Conservation (phyloP, 2,888 invertebrate genomes). For the Lasioglossum zephyrum region DNA sequence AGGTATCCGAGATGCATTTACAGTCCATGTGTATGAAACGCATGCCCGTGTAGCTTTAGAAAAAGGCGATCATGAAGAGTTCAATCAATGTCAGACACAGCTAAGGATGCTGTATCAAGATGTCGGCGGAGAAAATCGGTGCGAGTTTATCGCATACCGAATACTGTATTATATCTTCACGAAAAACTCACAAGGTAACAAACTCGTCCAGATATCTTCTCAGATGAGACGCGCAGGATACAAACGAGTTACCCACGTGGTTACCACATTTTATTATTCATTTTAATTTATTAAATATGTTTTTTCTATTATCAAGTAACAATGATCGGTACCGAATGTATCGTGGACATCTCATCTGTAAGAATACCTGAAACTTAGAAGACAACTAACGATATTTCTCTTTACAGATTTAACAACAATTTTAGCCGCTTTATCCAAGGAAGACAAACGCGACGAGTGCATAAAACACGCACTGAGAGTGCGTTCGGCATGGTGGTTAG, state of each 20-base stretch:
- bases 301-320: neutral
- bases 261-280: too few relatives aligned
- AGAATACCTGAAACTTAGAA: neutral
- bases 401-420: conserved; percentile 96
- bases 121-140: conserved; percentile 90
- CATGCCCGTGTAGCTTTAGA: conserved; percentile 99
- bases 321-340: neutral
- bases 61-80: conserved; percentile 99
- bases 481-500: conserved; percentile 96
- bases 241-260: neutral
- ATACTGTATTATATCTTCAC: conserved; percentile 99
- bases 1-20: conserved; percentile 96
- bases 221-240: neutral
- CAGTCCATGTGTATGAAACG: conserved; percentile 99
- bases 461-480: conserved; percentile 94
- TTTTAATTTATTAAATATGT: neutral
- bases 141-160: conserved; percentile 98
- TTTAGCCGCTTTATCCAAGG: conserved; percentile 91
- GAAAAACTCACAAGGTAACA: conserved; percentile 97
- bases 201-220: neutral
- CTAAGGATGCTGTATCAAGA: conserved; percentile 96
- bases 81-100: conserved; percentile 99
- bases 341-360: neutral
- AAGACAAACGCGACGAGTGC: conserved; percentile 92
- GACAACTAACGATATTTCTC: conserved; percentile 48